These are phyloP conservation scores for Acipenser ruthenus DNA, from an alignment of 2,797 vertebrate species.

Conservation along the genomic window DNA sequence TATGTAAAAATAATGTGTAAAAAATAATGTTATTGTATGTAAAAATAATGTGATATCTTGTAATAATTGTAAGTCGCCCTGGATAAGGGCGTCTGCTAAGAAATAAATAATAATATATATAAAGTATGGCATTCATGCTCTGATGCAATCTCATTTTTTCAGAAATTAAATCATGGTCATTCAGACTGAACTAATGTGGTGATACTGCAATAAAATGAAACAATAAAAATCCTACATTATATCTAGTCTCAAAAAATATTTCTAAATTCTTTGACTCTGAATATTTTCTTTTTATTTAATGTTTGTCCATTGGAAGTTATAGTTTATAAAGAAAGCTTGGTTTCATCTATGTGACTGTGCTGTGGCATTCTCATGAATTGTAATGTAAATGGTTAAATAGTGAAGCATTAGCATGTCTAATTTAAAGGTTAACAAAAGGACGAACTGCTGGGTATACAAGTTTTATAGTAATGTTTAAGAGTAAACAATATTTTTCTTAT, in stretches of 20 bases:
- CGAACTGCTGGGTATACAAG: not conserved
- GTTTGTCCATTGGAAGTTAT: too few species aligned
- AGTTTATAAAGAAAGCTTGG: not conserved
- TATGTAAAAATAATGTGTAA: too few species aligned
- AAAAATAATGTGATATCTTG: too few species aligned
- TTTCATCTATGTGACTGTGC: not conserved
- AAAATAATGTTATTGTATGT: too few species aligned
- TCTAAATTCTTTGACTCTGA: too few species aligned
- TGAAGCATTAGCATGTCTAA: not conserved
- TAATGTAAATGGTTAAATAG: slow-evolving; percentile 12
- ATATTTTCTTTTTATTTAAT: too few species aligned
- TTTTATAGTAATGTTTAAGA: too few species aligned
- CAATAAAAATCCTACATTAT: not conserved
- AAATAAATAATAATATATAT: too few species aligned
- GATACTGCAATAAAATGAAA: not conserved
- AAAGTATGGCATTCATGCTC: not conserved
- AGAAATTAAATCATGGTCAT: not conserved
- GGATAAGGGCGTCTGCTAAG: too few species aligned
- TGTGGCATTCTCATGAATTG: slow-evolving; percentile 1
- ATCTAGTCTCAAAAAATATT: not conserved
- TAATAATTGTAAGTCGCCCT: too few species aligned
- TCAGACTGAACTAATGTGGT: not conserved
- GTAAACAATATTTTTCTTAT: too few species aligned
- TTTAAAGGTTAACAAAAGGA: slow-evolving; percentile 7
- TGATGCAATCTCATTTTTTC: not conserved